Evolutionary conservation across 2,797 vertebrate genomes (phyloP).

Genomic region (Hydrocynus forskahlii): DNA sequence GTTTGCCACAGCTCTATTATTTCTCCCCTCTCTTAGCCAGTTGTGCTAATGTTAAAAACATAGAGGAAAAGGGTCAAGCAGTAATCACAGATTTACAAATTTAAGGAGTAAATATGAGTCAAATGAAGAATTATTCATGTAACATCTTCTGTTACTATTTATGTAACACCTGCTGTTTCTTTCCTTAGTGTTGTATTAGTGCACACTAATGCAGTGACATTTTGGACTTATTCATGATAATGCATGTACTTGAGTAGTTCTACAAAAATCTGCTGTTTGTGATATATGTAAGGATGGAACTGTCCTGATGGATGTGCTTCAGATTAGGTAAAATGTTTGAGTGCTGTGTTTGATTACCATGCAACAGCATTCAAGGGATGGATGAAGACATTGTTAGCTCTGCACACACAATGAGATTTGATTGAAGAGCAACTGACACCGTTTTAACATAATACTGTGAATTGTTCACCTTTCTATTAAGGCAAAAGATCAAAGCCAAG

Average conservation of each 20-base stretch:
- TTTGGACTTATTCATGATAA: no score
- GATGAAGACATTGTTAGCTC: constrained; percentile 8
- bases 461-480: not conserved
- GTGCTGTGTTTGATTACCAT: not conserved
- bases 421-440: not conserved
- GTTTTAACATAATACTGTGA: constrained; percentile 10
- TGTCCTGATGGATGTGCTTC: not conserved
- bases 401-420: not conserved
- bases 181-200: not conserved
- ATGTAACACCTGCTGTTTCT: not conserved
- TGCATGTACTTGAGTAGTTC: no score
- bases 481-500: constrained; percentile 10
- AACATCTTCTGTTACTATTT: no score
- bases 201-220: no score
- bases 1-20: not conserved
- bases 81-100: not conserved
- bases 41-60: not conserved
- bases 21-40: not conserved
- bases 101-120: not conserved
- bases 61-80: not conserved
- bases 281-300: no score
- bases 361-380: not conserved
- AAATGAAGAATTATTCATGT: no score
- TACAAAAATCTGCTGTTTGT: no score
- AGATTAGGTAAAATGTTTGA: not conserved